Base-by-base conservation (phyloP, 2,113 vertebrate genomes). In the Alligator mississippiensis region DNA sequence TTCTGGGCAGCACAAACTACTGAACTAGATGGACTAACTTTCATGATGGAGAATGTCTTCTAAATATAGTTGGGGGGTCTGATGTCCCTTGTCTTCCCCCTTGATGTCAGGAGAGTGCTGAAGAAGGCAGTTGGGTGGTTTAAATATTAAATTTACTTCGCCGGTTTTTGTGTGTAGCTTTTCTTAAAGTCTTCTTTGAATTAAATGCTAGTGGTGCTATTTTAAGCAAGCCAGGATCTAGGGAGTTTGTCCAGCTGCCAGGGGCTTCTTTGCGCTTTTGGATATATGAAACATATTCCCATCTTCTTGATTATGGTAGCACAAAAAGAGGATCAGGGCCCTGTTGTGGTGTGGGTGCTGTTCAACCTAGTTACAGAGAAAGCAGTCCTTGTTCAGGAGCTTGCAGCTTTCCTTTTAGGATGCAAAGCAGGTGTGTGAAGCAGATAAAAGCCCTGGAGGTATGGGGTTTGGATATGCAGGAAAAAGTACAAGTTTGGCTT, bases 251-350 rank as follows among this genome's bases (percentile, higher is more conserved):
- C 30, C 68, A 11, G 28, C 4, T 13, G 3, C 28, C 24, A 5
- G 60, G 1, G 3, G 34, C 9, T 0, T 15, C 28, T 1, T 28
- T 58, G 62, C n/a, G 55, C 66, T 78, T 30, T 72, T 34, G 21
- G 30, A 38, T 38, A 34, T 34, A 38, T 38, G 47, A 47, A 47
- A 47, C 47, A 47, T 9, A 47, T 47, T 47, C 47, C 47, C 47
- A 47, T 47, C 47, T 47, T 47, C 47, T 47, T 47, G 47, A 24
- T 1, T 0, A 1, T 0, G 25, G 78, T 24, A 25, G 66, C 17
- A 25, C 0, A 2, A 11, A 85, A 89, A 76, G 3, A 30, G 9
- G 55, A 54, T 57, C 34, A 13, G 3, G 61, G 47, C 27, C 8
- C 10, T 59, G 1, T 4, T 34, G 61, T 10, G 70, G 21, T 21